Conservation (phyloP, 1,140 invertebrate genomes). For the Belonocnema kinseyi region DNA sequence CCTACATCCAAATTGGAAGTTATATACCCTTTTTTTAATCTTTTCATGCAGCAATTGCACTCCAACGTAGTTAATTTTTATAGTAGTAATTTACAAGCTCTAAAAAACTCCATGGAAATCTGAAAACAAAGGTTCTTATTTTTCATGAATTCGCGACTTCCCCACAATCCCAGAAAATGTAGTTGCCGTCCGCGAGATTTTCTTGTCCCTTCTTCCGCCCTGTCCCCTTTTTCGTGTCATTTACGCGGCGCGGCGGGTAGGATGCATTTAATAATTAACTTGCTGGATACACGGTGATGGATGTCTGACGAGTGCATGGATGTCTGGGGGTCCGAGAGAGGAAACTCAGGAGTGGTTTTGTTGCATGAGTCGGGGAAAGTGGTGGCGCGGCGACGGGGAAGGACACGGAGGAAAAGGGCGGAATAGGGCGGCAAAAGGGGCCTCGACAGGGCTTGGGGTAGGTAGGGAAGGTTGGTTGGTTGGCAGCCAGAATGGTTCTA, state of each 20-base stretch:
- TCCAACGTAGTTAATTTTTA: neutral
- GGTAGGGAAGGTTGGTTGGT: conserved; percentile 67
- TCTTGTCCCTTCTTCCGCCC: conserved; percentile 26
- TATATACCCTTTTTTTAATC: too few relatives aligned
- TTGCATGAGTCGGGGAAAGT: conserved; percentile 54
- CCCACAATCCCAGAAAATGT: neutral
- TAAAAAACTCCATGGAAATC: too few relatives aligned
- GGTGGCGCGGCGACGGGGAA: conserved; percentile 29
- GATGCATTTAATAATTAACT: conserved; percentile 70
- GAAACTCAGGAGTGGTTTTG: conserved; percentile 52
- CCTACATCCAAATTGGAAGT: too few relatives aligned
- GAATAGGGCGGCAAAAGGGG: conserved; percentile 34
- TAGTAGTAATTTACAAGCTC: neutral
- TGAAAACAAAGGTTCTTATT: too few relatives aligned
- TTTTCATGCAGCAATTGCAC: too few relatives aligned
- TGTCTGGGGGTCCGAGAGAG: conserved; percentile 51
- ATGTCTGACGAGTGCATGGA: conserved; percentile 61
- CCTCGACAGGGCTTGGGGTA: conserved; percentile 60
- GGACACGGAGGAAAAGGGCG: conserved; percentile 40
- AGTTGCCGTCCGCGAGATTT: neutral
- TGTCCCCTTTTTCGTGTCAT: neutral
- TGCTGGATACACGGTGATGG: conserved; percentile 63
- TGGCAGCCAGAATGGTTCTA: conserved; percentile 68
- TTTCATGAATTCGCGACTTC: neutral
- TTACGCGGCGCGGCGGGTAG: conserved; percentile 26